Base-by-base conservation (phyloP, 2,797 vertebrate genomes). In the Podarcis siculus region DNA sequence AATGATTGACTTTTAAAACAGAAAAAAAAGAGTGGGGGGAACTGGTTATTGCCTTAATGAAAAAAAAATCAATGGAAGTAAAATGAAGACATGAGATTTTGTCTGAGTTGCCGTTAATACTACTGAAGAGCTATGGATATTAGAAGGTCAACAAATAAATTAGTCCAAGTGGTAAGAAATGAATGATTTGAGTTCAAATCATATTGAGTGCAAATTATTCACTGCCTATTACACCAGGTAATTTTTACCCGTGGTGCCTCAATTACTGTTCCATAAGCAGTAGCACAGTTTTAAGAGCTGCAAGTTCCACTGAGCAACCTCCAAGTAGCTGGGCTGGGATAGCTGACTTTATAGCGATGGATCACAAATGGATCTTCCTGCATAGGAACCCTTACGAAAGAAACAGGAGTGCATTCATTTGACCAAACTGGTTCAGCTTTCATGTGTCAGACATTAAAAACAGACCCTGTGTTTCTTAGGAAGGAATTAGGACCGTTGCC, bases 21-120 rank as follows among this genome's bases (percentile, higher is more conserved):
- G 97, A 98, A 97, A 98, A 97, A 98, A 97, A 49, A 97, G 98
- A 97, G 96, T 97, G 96, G 97, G 97, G 94, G 96, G 95, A 94
- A 98, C 98, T 97, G 96, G 97, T 98, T 98, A 98, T 98, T 98
- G 98, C 98, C 97, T 98, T 97, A 97, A 98, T 98, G 98, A 97
- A 96, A 90, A 97, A 96, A 97, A 98, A 98, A 98, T 98, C 98
- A 98, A 99, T 98, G 98, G 95, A 97, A 97, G 97, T 95, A 97
- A 98, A 98, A 98, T 98, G 98, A 98, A 87, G 32, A 98, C 98
- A 98, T 96, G 97, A 95, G 92, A 95, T 97, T 97, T 97, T 97
- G 97, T 97, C 97, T 96, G 95, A 97, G 96, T 97, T 95, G 96
- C 97, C 98, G 98, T 98, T 98, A 98, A 98, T 99, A 98, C 98